Evolutionary conservation across 2,888 invertebrate genomes (phyloP).

Genomic region (Cosmopolites sordidus): DNA sequence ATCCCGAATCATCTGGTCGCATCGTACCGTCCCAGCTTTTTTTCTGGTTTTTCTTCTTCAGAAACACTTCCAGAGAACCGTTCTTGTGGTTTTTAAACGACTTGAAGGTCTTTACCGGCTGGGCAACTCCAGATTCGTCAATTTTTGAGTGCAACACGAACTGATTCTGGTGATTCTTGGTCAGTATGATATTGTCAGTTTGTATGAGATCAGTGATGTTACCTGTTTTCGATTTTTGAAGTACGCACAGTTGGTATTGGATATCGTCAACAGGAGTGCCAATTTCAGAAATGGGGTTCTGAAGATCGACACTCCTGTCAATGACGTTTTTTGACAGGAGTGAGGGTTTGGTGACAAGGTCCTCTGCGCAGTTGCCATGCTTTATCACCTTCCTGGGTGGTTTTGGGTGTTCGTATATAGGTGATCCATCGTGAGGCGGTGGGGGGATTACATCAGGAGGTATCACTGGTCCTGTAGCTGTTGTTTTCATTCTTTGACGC

Average conservation of each 20-base stretch:
- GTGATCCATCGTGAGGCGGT: conserved; percentile 52
- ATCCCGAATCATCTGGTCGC: conserved; percentile 69
- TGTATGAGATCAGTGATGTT: conserved; percentile 31
- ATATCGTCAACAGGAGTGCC: conserved; percentile 32
- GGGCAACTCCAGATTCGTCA: conserved; percentile 9
- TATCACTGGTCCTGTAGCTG: conserved; percentile 47
- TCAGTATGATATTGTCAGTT: conserved; percentile 34
- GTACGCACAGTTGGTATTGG: conserved; percentile 29
- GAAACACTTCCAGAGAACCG: conserved; percentile 11
- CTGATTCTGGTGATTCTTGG: conserved; percentile 38
- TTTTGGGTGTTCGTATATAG: conserved; percentile 59
- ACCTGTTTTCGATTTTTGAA: conserved; percentile 33
- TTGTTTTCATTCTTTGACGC: conserved; percentile 57
- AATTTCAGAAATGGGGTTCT: conserved; percentile 8
- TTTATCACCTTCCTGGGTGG: conserved; percentile 54
- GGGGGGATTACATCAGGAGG: conserved; percentile 69
- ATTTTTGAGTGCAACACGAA: conserved; percentile 37
- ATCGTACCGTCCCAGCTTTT: conserved; percentile 30
- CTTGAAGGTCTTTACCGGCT: conserved; percentile 7
- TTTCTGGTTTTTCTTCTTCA: conserved; percentile 34
- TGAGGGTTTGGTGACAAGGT: conserved; percentile 38
- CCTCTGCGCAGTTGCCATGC: conserved; percentile 35
- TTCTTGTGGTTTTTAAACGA: conserved; percentile 4
- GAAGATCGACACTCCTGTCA: conserved; percentile 57
- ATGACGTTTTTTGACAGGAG: conserved; percentile 62